Evolutionary conservation across 2,888 invertebrate species (phyloP), one percentile per base, ranked within the genome.

Genomic region (Drosophila mercatorum): DNA sequence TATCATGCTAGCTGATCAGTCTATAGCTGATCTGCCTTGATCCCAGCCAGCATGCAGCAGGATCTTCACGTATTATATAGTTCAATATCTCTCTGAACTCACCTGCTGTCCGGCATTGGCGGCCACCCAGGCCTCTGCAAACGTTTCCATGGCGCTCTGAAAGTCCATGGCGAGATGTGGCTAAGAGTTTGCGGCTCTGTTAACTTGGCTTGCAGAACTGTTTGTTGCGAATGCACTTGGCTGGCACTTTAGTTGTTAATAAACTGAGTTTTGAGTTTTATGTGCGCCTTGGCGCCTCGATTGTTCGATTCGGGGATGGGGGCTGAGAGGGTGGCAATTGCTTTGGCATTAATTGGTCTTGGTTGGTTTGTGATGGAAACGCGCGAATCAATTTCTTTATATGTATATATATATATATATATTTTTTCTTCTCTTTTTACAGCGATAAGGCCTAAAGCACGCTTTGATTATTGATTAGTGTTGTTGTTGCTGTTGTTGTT

Each of bases 71-170:
- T n/a, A 2, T 10, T 31, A 34, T 11, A 14, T 22, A 4, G 5
- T 38, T 17, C 1, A 8, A 14, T 36, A 14, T 5, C 0, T 8
- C 17, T 7, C n/a, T 31, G 2, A 4, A 92, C 94, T 94, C 92
- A 96, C 96, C 95, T 96, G 96, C 76, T 95, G 94, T 83, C 95
- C 94, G 90, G 95, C 94, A 92, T 96, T 97, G 93, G 97, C 98
- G 83, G 98, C 98, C 89, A 98, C 97, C 98, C 98, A 98, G 88
- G 98, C 98, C 94, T 98, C 98, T 83, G 98, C 98, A 93, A 98
- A 98, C 88, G 98, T 98, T 95, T 98, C 98, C 98, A 98, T 98
- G 90, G 98, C 98, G 95, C 98, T 98, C 95, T 98, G 97, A 95
- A 98, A 98, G 96, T 98, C 98, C 98, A 98, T 98, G 72, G 71